Base-by-base conservation (phyloP, 2,113 vertebrate species). In the Scatophagus argus region DNA sequence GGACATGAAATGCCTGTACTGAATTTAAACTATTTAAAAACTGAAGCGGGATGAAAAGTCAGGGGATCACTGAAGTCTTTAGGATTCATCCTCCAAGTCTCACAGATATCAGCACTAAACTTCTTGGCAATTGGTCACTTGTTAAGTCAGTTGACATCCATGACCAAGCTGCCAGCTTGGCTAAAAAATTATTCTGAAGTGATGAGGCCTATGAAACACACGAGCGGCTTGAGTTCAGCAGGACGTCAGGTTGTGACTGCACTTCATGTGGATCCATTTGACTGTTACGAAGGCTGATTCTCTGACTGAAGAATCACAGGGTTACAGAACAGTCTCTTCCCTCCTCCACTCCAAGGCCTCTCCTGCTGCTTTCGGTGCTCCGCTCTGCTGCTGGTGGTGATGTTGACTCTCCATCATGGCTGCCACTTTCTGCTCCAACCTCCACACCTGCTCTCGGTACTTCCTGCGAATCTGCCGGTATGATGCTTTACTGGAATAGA, bases 391-490 rank as follows among this genome's bases (percentile, higher is more conserved):
- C 0, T 77, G 78, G 11, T 96, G 95, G 32, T 78, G 74, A 0
- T 77, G 78, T 10, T 96, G 96, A 44, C 77, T 89, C 55, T 95
- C 93, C 25, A 83, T 87, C 95, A 96, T 92, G 9, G 88, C 85
- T 0, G 74, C 73, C 73, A 95, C 67, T 86, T 95, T 96, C 74
- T 93, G 89, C 79, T 97, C 95, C 91, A 97, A 87, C 77, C 82
- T 89, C 91, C 90, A 91, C 82, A 93, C 87, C 75, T 97, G 96
- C 83, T 94, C 94, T 6, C 95, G 93, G 77, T 96, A 96, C 83
- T 96, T 97, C 75, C 90, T 94, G 25, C 96, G 94, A 34, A 95
- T 92, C 39, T 91, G 95, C 44, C 94, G 89, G 90, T 96, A 96
- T 1, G 95, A 94, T 65, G 95, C 93, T 86, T 96, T 94, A 11